Conservation (phyloP, 2,797 vertebrate genomes). For the Protosalanx chinensis region DNA sequence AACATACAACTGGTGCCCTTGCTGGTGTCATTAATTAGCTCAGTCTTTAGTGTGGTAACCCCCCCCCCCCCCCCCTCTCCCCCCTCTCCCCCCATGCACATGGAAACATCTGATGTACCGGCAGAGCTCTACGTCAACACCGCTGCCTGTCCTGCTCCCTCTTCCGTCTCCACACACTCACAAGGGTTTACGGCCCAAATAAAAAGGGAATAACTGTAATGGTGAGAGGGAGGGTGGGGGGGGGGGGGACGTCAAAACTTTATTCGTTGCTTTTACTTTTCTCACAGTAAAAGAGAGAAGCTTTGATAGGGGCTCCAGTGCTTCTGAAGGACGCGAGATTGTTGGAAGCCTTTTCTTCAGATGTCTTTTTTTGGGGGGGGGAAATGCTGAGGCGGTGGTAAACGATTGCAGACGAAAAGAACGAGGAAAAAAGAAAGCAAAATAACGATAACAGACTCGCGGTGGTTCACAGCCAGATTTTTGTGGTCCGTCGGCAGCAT, state of each 20-base stretch:
- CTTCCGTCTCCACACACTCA: slow-evolving; percentile 24
- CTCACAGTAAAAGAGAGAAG: slow-evolving; percentile 66
- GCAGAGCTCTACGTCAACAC: background rate
- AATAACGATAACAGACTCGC: slow-evolving; percentile 68
- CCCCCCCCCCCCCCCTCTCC: background rate
- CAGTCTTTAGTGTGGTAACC: slow-evolving; percentile 12
- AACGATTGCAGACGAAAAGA: slow-evolving; percentile 82
- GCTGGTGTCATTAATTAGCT: slow-evolving; percentile 4
- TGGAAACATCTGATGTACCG: slow-evolving; percentile 7
- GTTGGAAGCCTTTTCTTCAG: slow-evolving; percentile 82
- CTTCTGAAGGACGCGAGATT: slow-evolving; percentile 74
- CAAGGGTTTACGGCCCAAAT: slow-evolving; percentile 64
- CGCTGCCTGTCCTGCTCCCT: background rate
- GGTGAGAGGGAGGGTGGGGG: slow-evolving; percentile 16
- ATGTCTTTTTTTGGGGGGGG: slow-evolving; percentile 77
- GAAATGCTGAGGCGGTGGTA: slow-evolving; percentile 87
- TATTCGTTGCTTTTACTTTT: slow-evolving; percentile 61
- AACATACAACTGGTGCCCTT: slow-evolving; percentile 5
- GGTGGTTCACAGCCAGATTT: slow-evolving; percentile 67
- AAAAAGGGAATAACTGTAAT: slow-evolving; percentile 67
- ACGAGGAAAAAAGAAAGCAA: slow-evolving; percentile 53
- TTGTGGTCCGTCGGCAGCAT: slow-evolving; percentile 67
- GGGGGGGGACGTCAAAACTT: background rate
- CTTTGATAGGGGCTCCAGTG: slow-evolving; percentile 77
- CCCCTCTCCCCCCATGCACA: background rate